Base-by-base conservation (phyloP, 2,888 invertebrate species). In the Chloromyia formosa region DNA sequence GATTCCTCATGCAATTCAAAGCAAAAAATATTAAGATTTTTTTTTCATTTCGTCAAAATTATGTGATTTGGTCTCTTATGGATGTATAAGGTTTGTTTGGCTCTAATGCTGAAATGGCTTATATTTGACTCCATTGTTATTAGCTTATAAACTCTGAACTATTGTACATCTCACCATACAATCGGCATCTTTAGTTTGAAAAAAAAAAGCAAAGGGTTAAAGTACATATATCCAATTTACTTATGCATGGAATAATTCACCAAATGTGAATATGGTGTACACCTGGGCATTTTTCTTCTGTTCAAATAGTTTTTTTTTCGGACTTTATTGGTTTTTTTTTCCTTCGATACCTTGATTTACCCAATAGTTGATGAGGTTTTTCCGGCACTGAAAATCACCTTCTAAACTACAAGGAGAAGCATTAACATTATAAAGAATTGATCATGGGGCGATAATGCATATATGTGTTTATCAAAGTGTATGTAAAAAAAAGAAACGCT, bases 361-460 rank as follows among this genome's bases (percentile, higher is more conserved):
- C 16, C 49, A 40, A 62, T 10, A 16, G 35, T 40, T 62, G 62
- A 62, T 62, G 62, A 62, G 62, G 62, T 62, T 62, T 62, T 62
- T 62, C 62, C 62, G 62, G 62, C 62, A 22, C 10, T 14, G 40
- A 14, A 27, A 62, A 62, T 62, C 62, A 62, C 16, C 40, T 40
- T 62, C 62, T 62, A 35, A 60, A 23, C 62, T n/a, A 16, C 27
- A 10, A 35, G 62, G 62, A 16, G 62, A 40, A 12, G 23, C 62
- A 62, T 62, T 62, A 40, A 40, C 62, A 62, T 62, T 62, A 62
- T 62, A 62, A 62, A 40, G 62, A 62, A 62, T 35, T 35, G 62
- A 62, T 62, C 18, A 18, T 62, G 40, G 23, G 40, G 16, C 40
- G 62, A 62, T 62, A 62, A 62, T 40, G 40, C 16, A 49, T 3